Percentiles rank a stretch among this genome's conserved stretches.
phyloP scores from a whole-genome alignment of 2,113 vertebrate species.

The Progne subis region DNA sequence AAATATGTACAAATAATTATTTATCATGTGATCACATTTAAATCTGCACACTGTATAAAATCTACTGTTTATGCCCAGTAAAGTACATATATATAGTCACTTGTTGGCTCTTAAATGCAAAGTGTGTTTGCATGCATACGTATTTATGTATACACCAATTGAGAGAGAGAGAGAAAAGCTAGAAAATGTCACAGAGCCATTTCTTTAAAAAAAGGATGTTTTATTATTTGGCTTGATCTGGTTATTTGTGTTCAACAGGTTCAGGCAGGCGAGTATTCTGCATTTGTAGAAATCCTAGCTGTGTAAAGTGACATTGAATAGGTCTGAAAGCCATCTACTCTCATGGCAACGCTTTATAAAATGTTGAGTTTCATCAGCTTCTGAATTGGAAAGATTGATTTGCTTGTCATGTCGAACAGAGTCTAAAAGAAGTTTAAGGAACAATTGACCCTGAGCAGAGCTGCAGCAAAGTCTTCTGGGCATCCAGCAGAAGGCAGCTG shows the following conservation, averaged over 20 bases:
- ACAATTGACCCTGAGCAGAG: constrained; percentile 72
- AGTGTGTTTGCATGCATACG: background rate
- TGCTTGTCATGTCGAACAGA: constrained; percentile 81
- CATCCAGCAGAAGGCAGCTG: constrained; percentile 58
- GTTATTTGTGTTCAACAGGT: constrained; percentile 32
- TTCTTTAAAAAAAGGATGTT: background rate
- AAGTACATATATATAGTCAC: too few relatives aligned
- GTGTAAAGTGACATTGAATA: constrained; percentile 56
- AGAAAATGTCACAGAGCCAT: background rate
- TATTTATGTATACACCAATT: background rate
- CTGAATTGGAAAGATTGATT: constrained; percentile 81
- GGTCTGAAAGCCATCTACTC: constrained; percentile 68
- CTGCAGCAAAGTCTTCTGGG: constrained; percentile 61
- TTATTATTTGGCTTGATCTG: background rate
- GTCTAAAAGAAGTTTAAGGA: constrained; percentile 77
- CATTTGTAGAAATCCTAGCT: constrained; percentile 49
- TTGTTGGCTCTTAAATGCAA: background rate
- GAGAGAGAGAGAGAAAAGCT: background rate
- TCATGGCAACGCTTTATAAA: constrained; percentile 71
- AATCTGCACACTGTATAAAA: background rate
- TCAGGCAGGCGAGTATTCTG: constrained; percentile 8
- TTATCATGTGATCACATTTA: background rate
- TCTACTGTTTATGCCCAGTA: background rate
- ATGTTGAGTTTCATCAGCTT: constrained; percentile 77
- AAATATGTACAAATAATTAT: background rate